Conservation (phyloP, 2,797 vertebrate species). For the Characodon lateralis region DNA sequence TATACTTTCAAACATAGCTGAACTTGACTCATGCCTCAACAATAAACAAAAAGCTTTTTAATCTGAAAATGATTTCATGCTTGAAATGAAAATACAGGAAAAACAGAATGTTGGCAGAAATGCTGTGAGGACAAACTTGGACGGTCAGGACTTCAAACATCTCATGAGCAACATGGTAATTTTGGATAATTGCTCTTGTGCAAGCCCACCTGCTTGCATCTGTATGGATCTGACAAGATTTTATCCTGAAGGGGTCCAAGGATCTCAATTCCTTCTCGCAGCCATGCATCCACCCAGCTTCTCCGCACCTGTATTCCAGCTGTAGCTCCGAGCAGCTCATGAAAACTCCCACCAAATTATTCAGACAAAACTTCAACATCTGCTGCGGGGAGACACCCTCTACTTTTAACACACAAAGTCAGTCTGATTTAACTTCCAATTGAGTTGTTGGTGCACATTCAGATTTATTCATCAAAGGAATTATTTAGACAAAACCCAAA, state of each 20-base stretch:
- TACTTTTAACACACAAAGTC: slow-evolving; percentile 39
- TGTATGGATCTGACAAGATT: slow-evolving; percentile 8
- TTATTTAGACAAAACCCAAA: not conserved
- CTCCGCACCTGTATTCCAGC: slow-evolving; percentile 79
- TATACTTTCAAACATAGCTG: slow-evolving; percentile 43
- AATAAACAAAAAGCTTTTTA: not conserved
- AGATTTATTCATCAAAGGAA: not conserved
- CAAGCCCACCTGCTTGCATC: not conserved
- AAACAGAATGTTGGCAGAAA: slow-evolving; percentile 7
- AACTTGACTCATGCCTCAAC: not conserved
- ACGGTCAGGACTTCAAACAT: slow-evolving; percentile 3
- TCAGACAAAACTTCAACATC: slow-evolving; percentile 77
- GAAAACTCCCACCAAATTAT: slow-evolving; percentile 81
- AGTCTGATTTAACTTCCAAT: slow-evolving; percentile 27
- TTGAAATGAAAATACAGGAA: slow-evolving; percentile 25
- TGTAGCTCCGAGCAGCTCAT: slow-evolving; percentile 73
- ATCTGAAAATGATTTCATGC: slow-evolving; percentile 10
- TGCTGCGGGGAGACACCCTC: slow-evolving; percentile 53
- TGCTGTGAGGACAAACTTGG: slow-evolving; percentile 4
- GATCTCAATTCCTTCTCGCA: slow-evolving; percentile 29
- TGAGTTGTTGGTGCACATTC: not conserved
- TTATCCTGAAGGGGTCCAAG: slow-evolving; percentile 41
- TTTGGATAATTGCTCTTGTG: slow-evolving; percentile 15
- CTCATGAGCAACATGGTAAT: slow-evolving; percentile 29
- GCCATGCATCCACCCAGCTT: slow-evolving; percentile 1